Percentiles rank a stretch among this genome's conserved stretches.
phyloP scores from a whole-genome alignment of 1,140 invertebrate genomes.

The Campoletis sonorensis region DNA sequence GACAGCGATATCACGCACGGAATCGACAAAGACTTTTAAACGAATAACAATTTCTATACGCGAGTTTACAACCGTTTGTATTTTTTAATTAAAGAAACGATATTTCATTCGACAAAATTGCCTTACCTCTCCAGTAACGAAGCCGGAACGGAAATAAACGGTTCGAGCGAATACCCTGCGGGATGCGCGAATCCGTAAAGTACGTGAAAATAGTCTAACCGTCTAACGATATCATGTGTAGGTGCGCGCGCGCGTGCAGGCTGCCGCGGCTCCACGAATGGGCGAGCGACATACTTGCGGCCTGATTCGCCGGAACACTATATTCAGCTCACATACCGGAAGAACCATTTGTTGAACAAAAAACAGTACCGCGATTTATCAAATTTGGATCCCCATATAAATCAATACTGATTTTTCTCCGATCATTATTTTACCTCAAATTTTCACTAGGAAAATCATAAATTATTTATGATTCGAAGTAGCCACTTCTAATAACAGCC shows the following conservation, averaged over 20 bases:
- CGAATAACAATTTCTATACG: not conserved
- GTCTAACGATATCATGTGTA: no score
- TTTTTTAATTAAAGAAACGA: constrained; percentile 6
- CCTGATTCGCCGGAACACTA: not conserved
- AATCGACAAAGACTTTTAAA: not conserved
- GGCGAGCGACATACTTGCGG: not conserved
- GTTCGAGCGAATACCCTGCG: constrained; percentile 2
- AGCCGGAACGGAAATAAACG: constrained; percentile 1
- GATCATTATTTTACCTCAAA: no score
- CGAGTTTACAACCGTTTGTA: no score
- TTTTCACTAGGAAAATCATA: no score
- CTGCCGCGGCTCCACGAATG: not conserved
- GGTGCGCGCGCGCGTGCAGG: not conserved
- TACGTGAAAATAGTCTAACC: not conserved
- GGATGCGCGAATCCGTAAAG: not conserved
- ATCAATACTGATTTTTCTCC: no score
- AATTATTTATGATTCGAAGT: no score
- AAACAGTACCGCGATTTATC: no score
- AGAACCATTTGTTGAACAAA: no score
- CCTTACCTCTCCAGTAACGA: constrained; percentile 16
- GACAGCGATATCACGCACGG: not conserved
- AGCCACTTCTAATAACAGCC: no score
- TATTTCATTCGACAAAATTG: not conserved
- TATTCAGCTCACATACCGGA: no score
- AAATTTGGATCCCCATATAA: no score